Base-by-base conservation (phyloP, 2,888 invertebrate genomes). In the Nomada ruficornis region DNA sequence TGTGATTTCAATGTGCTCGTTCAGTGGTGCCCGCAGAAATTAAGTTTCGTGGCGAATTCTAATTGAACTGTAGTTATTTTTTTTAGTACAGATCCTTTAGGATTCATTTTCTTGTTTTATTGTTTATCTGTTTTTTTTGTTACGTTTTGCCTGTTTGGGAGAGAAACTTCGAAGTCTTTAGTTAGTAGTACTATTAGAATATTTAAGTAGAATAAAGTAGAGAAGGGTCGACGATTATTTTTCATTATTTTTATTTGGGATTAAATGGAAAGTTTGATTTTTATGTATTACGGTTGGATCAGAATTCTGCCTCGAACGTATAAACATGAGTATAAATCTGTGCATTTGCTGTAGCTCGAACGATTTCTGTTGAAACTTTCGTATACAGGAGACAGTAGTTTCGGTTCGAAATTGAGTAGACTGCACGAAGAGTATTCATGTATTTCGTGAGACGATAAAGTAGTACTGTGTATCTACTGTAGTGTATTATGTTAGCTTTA, bases 1-100 rank as follows among this genome's bases (percentile, higher is more conserved):
- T 72, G 80, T 75, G 71, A 82, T 82, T 78, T 84, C 81, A 71
- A 77, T 79, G 82, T 84, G 83, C 82, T 86, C 85, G 89, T 89
- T 85, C 82, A 82, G 88, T 87, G 82, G 82, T 83, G 85, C 88
- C 84, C 86, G 85, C 86, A 87, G 86, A 65, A 64, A 29, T 13
- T 52, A 42, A 20, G 55, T 7, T 72, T 77, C 75, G 77, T 75
- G 59, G 75, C 65, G 42, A 29, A 67, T 68, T 68, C 68, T 76
- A 68, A 68, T 78, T 50, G 11, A 54, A 29, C 54, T 26, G 20
- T 0, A 3, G 23, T 18, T 36, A 7, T 18, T 26, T 26, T 13
- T 29, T 23, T 23, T 57, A 13, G 13, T 57, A 4, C 26, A 13
- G 10, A 55, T 55, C 23, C n/a, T 54, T 42, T 15, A 68, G 5